Evolutionary conservation across 2,888 invertebrate species (phyloP).

Genomic region (Nasonovia ribisnigri): DNA sequence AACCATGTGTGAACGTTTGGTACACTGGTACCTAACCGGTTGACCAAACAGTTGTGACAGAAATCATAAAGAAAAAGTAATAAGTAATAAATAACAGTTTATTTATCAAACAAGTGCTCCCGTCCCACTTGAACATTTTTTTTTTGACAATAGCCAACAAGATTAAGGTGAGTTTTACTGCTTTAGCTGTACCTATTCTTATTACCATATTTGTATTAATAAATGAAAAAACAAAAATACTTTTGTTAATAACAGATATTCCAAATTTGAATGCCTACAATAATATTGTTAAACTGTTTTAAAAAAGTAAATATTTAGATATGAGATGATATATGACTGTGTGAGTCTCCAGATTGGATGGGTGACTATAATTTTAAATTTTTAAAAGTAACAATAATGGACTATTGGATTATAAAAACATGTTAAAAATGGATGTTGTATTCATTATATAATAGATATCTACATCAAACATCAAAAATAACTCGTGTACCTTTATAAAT

Average conservation of each 20-base stretch:
- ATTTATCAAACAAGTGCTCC: background rate
- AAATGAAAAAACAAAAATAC: background rate
- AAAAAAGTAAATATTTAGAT: background rate
- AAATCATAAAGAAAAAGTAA: background rate
- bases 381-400: background rate
- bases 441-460: background rate
- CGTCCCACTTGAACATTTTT: background rate
- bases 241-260: background rate
- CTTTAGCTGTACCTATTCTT: background rate
- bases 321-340: too few species aligned
- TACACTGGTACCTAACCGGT: background rate
- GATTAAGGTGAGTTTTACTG: background rate
- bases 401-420: background rate
- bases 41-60: background rate
- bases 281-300: too few species aligned
- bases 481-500: background rate
- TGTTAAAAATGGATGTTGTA: too few species aligned
- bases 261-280: too few species aligned
- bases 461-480: background rate
- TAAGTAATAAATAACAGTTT: background rate
- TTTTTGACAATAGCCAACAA: background rate
- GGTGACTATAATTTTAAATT: background rate
- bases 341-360: background rate
- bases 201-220: background rate
- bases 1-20: background rate